Conservation (phyloP, 1,140 invertebrate species). For the Trissolcus basalis region DNA sequence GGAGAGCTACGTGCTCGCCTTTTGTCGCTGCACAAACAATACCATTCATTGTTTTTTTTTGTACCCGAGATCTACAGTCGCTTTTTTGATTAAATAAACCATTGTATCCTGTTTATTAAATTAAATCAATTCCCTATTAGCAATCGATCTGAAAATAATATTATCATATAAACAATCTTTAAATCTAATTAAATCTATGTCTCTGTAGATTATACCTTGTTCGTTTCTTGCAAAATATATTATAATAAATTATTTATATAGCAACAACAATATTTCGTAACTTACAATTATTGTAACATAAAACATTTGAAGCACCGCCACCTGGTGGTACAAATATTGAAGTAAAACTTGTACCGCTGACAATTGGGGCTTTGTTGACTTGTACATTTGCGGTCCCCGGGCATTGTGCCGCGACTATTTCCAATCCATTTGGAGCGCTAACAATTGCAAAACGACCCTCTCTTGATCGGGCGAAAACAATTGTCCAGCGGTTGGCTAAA, state of each 20-base stretch:
- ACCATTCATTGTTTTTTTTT: conserved; percentile 30
- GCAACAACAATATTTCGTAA: too few species aligned
- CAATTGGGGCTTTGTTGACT: too few species aligned
- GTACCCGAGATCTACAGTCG: conserved; percentile 9
- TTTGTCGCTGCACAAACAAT: conserved; percentile 37
- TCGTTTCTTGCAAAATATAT: too few species aligned
- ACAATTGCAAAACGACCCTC: conserved; percentile 5
- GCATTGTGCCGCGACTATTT: background rate
- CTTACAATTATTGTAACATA: too few species aligned
- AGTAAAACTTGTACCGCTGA: background rate
- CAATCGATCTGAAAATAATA: too few species aligned
- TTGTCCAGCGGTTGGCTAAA: conserved; percentile 59
- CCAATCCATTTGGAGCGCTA: conserved; percentile 31
- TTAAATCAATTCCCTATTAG: background rate
- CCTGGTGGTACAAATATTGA: conserved; percentile 32
- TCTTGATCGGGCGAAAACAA: conserved; percentile 52
- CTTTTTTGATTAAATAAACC: background rate
- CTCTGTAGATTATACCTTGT: too few species aligned
- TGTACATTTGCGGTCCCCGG: too few species aligned
- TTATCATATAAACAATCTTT: too few species aligned
- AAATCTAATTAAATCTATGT: too few species aligned
- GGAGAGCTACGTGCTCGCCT: conserved; percentile 23
- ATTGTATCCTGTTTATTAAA: background rate
- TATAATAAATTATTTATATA: too few species aligned
- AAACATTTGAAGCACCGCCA: conserved; percentile 12